Conservation (phyloP, 2,888 invertebrate genomes). For the Drosophila siamana region DNA sequence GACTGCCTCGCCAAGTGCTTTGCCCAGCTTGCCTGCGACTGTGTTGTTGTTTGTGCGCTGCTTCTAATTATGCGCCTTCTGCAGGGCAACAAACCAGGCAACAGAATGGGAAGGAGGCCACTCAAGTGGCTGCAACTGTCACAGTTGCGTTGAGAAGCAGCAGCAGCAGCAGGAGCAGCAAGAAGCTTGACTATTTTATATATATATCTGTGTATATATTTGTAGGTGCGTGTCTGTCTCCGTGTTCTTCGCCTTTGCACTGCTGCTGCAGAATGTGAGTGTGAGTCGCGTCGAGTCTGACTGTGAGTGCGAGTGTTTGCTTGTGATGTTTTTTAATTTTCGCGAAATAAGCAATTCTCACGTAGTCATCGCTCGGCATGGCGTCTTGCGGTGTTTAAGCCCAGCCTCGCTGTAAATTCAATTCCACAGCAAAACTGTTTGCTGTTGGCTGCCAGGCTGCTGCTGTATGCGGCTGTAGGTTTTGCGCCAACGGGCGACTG, state of each 20-base stretch:
- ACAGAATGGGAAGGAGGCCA: constrained; percentile 20
- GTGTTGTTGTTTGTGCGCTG: constrained; percentile 28
- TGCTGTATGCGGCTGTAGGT: constrained; percentile 1
- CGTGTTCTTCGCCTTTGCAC: too few species aligned
- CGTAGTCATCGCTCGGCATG: constrained; percentile 60
- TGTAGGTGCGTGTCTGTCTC: constrained; percentile 5
- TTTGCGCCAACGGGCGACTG: constrained; percentile 71
- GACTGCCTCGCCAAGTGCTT: constrained; percentile 42
- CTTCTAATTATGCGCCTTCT: constrained; percentile 74
- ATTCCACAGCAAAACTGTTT: constrained; percentile 53
- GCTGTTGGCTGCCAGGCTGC: neutral
- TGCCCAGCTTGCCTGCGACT: constrained; percentile 21
- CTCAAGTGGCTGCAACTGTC: constrained; percentile 75
- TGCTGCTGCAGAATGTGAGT: constrained; percentile 3
- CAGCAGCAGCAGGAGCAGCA: constrained; percentile 46
- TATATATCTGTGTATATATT: neutral
- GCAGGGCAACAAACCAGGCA: constrained; percentile 67
- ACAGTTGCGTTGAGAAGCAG: constrained; percentile 58
- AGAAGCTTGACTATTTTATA: constrained; percentile 14
- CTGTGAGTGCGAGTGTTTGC: constrained; percentile 28
- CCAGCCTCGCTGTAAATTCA: constrained; percentile 59
- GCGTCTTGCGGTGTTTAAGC: constrained; percentile 46
- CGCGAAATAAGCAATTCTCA: constrained; percentile 77
- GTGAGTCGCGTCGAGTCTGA: too few species aligned
- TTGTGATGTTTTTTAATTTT: constrained; percentile 77